Evolutionary conservation across 2,797 vertebrate genomes (phyloP).

Genomic region (Sebastes nivosus): DNA sequence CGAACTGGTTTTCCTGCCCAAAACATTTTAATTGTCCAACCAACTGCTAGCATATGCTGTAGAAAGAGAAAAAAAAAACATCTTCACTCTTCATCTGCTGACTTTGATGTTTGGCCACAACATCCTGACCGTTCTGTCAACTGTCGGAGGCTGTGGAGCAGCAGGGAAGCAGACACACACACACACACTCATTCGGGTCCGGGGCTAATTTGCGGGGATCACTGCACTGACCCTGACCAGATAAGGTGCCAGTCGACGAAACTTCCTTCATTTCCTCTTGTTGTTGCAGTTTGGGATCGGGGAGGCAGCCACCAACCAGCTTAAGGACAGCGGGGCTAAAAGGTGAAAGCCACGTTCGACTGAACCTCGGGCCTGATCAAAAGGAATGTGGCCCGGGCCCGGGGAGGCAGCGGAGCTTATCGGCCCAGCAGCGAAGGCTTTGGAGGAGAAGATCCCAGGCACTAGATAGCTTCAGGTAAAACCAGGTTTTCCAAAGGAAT

Average conservation of each 20-base stretch:
- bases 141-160: constrained; percentile 40
- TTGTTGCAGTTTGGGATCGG: constrained; percentile 76
- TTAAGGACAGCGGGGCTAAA: constrained; percentile 77
- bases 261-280: constrained; percentile 84
- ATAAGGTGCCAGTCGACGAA: constrained; percentile 81
- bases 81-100: constrained; percentile 35
- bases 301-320: constrained; percentile 63
- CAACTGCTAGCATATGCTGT: constrained; percentile 39
- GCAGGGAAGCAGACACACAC: constrained; percentile 36
- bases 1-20: constrained; percentile 19
- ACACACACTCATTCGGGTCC: constrained; percentile 45
- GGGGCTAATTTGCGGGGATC: constrained; percentile 79
- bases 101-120: constrained; percentile 59
- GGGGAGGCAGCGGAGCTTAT: constrained; percentile 67
- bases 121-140: constrained; percentile 58
- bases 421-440: constrained; percentile 61
- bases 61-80: neutral
- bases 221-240: constrained; percentile 73
- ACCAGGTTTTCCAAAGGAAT: constrained; percentile 42
- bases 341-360: constrained; percentile 80
- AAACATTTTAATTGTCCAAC: constrained; percentile 33
- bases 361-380: constrained; percentile 81
- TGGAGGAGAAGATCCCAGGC: constrained; percentile 64
- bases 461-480: constrained; percentile 68
- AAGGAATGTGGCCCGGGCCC: constrained; percentile 77